Conservation (phyloP, 2,888 invertebrate genomes). For the Drosophila pseudotalamancana region DNA sequence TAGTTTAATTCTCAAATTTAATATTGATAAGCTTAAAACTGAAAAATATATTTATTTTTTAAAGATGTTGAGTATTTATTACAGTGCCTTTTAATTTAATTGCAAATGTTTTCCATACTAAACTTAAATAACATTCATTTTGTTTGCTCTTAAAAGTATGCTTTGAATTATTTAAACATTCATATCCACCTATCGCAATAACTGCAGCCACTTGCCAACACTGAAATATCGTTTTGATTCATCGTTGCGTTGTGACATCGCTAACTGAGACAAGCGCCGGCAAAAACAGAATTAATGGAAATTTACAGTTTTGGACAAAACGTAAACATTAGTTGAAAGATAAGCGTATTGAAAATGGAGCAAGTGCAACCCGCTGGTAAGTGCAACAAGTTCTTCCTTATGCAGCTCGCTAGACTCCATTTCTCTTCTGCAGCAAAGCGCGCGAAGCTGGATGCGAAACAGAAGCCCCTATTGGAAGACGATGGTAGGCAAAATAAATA, state of each 20-base stretch:
- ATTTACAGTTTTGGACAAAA: conserved; percentile 25
- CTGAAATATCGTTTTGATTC: background rate
- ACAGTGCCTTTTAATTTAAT: background rate
- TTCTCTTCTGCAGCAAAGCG: conserved; percentile 37
- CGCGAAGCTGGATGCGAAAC: conserved; percentile 58
- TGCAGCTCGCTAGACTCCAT: background rate
- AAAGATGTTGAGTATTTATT: too few relatives aligned
- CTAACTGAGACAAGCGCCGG: conserved; percentile 35
- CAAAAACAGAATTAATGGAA: conserved; percentile 29
- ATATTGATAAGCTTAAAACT: conserved; percentile 1
- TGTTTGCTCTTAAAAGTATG: background rate
- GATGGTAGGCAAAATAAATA: conserved; percentile 50
- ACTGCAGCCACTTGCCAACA: too few relatives aligned
- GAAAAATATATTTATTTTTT: too few relatives aligned
- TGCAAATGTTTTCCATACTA: background rate
- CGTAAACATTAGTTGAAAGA: conserved; percentile 25
- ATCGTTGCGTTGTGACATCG: conserved; percentile 11
- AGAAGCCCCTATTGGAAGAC: conserved; percentile 47
- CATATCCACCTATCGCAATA: background rate
- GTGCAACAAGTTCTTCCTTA: background rate
- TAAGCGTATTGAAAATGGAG: conserved; percentile 27
- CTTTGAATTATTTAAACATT: background rate
- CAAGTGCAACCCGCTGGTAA: conserved; percentile 36
- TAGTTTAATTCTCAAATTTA: background rate
- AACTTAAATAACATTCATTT: background rate